Evolutionary conservation across 2,888 invertebrate species (phyloP), one percentile per base, ranked within the genome.

Genomic region (Rhogogaster chlorosoma): DNA sequence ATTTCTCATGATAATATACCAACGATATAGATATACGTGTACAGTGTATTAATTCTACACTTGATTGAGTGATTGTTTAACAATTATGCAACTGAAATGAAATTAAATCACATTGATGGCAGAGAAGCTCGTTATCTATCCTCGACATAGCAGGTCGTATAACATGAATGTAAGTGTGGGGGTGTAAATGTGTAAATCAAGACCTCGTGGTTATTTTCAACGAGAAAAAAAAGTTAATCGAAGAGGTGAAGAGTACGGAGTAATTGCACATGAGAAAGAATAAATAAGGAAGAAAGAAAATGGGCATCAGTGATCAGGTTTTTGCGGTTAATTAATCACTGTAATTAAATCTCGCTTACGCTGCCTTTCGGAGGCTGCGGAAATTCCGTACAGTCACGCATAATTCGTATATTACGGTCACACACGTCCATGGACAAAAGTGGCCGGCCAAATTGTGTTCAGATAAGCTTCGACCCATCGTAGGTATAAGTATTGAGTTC

Each of bases 401-500:
- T 38, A 61, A 26, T 61, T 10, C 36, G 38, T 38, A 12, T n/a
- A 61, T 80, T 29, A 80, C n/a, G 57, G 61, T 26, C 80, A 61
- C 10, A n/a, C 80, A 12, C 80, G 80, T 80, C 38, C 38, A 5
- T 32, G 61, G 26, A 57, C 61, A 57, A 38, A 80, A 61, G 36
- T 38, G 22, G n/a, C 26, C 26, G 57, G 80, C 38, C 26, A 38
- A 26, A 49, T 22, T 36, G 12, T 80, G 80, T 80, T 80, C 18
- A 61, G 80, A 80, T 80, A 80, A 80, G 80, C 57, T 61, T 15
- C 61, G 57, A 80, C 80, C 80, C 61, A 80, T 80, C 61, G 38
- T 57, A 80, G 80, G 80, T 38, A 36, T 70, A 83, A 83, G 67
- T 83, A 83, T 83, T 32, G 67, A 67, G 83, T 83, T 83, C 36